Conservation (phyloP, 2,113 vertebrate genomes). For the Cyanistes caeruleus region DNA sequence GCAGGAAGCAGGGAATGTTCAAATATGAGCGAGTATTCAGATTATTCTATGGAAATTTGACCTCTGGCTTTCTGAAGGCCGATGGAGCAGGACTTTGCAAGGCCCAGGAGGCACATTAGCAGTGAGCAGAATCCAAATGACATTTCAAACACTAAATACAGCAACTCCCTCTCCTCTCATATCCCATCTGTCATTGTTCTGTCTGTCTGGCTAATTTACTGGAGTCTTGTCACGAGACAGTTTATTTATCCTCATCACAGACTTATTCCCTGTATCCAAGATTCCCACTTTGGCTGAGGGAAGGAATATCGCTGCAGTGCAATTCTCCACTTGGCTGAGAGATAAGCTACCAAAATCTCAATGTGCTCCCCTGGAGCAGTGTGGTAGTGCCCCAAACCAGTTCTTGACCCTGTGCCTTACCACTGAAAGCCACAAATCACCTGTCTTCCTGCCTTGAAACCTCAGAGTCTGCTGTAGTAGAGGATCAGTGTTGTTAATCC, state of each 20-base stretch:
- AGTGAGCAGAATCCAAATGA: neutral
- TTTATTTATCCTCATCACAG: neutral
- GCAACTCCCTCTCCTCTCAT: neutral
- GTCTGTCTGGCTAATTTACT: neutral
- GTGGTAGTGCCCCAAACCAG: neutral
- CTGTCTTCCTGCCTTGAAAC: neutral
- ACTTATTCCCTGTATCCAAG: neutral
- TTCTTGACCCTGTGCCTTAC: neutral
- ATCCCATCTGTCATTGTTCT: neutral
- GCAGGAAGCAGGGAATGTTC: neutral
- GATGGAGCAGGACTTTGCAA: neutral
- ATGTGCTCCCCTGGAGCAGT: rapidly evolving
- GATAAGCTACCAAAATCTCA: neutral
- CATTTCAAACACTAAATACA: constrained; percentile 2
- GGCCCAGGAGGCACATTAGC: neutral
- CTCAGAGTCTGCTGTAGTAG: neutral
- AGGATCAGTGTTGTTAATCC: neutral
- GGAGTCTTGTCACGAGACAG: neutral
- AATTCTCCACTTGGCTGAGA: neutral
- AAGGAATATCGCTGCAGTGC: neutral
- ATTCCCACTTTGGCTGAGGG: neutral
- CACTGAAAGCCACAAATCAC: neutral
- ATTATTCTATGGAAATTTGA: neutral
- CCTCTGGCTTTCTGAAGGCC: neutral
- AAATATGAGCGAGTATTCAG: neutral